Percentiles rank a stretch among this genome's conserved stretches.
These are phyloP conservation scores for Drosophila kurseongensis DNA, from an alignment of 1,140 invertebrate species.

Conservation along the genomic window DNA sequence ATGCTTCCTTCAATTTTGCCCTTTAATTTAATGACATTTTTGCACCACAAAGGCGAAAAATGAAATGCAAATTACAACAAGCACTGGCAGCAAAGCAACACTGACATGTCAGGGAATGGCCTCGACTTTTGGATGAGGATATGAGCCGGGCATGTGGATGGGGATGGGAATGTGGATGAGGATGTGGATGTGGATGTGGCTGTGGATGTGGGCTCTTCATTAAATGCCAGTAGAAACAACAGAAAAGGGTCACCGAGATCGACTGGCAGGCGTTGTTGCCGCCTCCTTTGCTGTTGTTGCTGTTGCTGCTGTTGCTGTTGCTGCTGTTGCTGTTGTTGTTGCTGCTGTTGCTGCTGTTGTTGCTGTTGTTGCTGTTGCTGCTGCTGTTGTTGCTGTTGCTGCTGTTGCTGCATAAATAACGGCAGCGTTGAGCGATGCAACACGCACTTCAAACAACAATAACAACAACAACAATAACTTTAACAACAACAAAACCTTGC, in stretches of 20 bases:
- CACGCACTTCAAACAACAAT: conserved; percentile 50
- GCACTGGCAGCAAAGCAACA: conserved; percentile 14
- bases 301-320: conserved; percentile 24
- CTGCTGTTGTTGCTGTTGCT: conserved; percentile 13
- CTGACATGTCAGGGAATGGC: conserved; percentile 66
- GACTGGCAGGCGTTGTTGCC: conserved; percentile 28
- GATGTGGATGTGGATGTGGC: conserved; percentile 5
- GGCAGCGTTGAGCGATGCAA: conserved; percentile 51
- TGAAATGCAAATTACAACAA: conserved; percentile 78
- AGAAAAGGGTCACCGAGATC: conserved; percentile 36
- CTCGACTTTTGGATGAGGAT: conserved; percentile 56
- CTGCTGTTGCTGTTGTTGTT: conserved; percentile 19
- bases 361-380: conserved; percentile 8
- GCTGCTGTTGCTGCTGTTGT: conserved; percentile 30
- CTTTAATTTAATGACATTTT: conserved; percentile 81
- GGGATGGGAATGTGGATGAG: not conserved
- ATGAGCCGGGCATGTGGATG: not conserved
- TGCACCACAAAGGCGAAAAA: conserved; percentile 67
- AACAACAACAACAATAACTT: conserved; percentile 4
- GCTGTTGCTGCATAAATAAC: conserved; percentile 72
- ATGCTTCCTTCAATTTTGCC: conserved; percentile 24
- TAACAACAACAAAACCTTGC: conserved; percentile 35
- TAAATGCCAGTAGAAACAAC: conserved; percentile 53
- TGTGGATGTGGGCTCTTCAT: conserved; percentile 61
- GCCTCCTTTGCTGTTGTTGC: conserved; percentile 1